Conservation (phyloP, 2,113 vertebrate genomes). For the Myotis brandtii region DNA sequence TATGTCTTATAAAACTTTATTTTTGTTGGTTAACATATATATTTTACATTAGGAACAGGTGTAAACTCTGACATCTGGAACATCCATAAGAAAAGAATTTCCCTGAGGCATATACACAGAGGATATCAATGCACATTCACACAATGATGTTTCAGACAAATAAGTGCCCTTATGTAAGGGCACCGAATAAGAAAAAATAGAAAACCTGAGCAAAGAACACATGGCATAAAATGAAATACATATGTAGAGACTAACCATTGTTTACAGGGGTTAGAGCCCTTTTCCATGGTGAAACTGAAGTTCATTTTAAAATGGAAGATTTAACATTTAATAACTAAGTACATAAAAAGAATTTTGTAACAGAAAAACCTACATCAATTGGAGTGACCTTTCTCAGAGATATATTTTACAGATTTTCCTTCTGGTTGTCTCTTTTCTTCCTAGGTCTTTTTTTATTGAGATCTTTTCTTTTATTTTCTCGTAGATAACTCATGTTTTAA, state of each 20-base stretch:
- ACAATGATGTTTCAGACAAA: slow-evolving; percentile 76
- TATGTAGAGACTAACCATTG: slow-evolving; percentile 71
- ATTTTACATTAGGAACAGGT: slow-evolving; percentile 76
- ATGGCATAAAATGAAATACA: slow-evolving; percentile 79
- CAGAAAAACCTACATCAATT: slow-evolving; percentile 73
- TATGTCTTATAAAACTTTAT: slow-evolving; percentile 64
- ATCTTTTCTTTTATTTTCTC: slow-evolving; percentile 53
- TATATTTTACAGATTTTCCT: slow-evolving; percentile 79
- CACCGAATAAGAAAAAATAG: slow-evolving; percentile 77
- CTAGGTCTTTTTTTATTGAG: slow-evolving; percentile 59
- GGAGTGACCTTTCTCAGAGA: slow-evolving; percentile 81
- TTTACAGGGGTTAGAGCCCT: slow-evolving; percentile 63
- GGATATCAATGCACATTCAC: slow-evolving; percentile 64
- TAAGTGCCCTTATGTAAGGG: slow-evolving; percentile 65
- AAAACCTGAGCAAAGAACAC: slow-evolving; percentile 68
- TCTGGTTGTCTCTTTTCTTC: slow-evolving; percentile 68
- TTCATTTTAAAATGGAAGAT: slow-evolving; percentile 64
- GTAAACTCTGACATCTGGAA: slow-evolving; percentile 82
- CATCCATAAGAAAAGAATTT: slow-evolving; percentile 75
- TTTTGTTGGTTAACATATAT: slow-evolving; percentile 72
- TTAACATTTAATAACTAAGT: slow-evolving; percentile 80
- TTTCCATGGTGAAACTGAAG: slow-evolving; percentile 73
- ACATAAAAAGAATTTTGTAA: slow-evolving; percentile 78
- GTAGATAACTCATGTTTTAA: slow-evolving; percentile 54
- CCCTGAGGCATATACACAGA: slow-evolving; percentile 71